Percentiles rank a stretch among this genome's conserved stretches.
phyloP scores from a whole-genome alignment of 2,888 invertebrate species.

The Mesorhabditis spiculigera region DNA sequence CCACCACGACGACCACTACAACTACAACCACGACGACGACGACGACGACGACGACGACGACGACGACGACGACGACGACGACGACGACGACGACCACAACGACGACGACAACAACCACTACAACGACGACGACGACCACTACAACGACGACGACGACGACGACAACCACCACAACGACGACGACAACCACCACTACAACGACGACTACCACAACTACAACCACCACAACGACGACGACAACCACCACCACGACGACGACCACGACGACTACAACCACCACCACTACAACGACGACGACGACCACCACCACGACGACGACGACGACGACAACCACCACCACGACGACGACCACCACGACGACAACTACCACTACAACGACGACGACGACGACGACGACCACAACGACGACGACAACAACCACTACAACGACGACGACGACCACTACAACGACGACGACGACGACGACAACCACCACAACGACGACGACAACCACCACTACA shows the following conservation, averaged over 20 bases:
- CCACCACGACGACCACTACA: background rate
- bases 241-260: background rate
- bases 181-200: too few relatives aligned
- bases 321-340: slow-evolving; percentile 13
- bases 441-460: background rate
- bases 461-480: slow-evolving; percentile 1
- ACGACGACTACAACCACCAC: slow-evolving; percentile 7
- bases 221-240: too few relatives aligned
- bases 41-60: background rate
- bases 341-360: slow-evolving; percentile 13
- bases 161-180: too few relatives aligned
- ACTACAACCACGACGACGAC: background rate
- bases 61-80: background rate
- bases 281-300: slow-evolving; percentile 9
- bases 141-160: too few relatives aligned
- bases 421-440: too few relatives aligned
- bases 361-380: slow-evolving; percentile 3
- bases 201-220: too few relatives aligned
- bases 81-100: too few relatives aligned
- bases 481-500: background rate
- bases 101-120: too few relatives aligned
- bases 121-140: too few relatives aligned
- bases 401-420: background rate
- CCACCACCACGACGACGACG: slow-evolving; percentile 8
- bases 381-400: background rate